Percentiles rank a stretch among this genome's conserved stretches.
Conservation (phyloP, 2,888 invertebrate genomes). For the Mesorhabditis spiculigera region DNA sequence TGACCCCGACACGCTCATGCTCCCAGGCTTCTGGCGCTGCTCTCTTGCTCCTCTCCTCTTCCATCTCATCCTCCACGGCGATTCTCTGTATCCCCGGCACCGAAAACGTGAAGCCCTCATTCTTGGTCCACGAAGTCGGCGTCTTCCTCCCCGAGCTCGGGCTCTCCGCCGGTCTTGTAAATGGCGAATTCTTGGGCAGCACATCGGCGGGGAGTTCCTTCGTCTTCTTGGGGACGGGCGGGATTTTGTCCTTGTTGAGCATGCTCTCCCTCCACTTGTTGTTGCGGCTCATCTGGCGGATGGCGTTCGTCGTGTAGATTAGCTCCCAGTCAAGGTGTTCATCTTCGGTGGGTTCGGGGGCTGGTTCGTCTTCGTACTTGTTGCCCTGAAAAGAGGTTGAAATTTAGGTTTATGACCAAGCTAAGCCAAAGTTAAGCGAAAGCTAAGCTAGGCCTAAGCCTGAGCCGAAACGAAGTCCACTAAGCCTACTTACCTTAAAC, state of each 20-base stretch:
- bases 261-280: slow-evolving; percentile 26
- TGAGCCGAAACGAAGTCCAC: too few relatives aligned
- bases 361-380: neutral
- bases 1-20: too few relatives aligned
- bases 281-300: slow-evolving; percentile 29
- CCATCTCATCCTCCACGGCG: neutral
- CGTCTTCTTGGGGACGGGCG: neutral
- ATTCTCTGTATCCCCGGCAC: neutral
- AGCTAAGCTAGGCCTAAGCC: too few relatives aligned
- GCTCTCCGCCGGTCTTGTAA: neutral
- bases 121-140: slow-evolving; percentile 5
- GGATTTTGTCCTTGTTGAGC: neutral
- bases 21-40: too few relatives aligned
- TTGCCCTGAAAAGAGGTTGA: neutral
- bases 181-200: slow-evolving; percentile 1
- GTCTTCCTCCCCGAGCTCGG: neutral
- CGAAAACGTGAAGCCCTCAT: slow-evolving; percentile 1
- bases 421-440: too few relatives aligned
- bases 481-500: too few relatives aligned
- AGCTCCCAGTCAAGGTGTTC: slow-evolving; percentile 9
- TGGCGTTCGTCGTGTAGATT: slow-evolving; percentile 13
- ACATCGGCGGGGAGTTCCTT: neutral
- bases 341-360: neutral
- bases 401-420: neutral
- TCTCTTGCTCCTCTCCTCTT: neutral